A percentile compares a stretch with the other conserved stretches of the same genome.
These are phyloP conservation scores for Samia ricini DNA, from an alignment of 1,140 invertebrate species.

Conservation along the genomic window DNA sequence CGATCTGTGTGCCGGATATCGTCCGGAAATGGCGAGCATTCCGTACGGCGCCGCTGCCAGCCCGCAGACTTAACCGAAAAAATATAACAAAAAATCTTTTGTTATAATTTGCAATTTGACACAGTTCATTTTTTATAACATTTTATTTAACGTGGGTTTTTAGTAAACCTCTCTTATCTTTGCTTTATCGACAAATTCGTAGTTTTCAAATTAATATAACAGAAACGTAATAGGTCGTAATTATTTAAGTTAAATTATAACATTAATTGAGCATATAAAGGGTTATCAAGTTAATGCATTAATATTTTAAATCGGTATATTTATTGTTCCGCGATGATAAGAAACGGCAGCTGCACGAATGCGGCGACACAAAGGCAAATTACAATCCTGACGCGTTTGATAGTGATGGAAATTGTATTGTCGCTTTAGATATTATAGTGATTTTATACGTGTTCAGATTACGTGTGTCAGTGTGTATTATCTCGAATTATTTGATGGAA, in stretches of 20 bases:
- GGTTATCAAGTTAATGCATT: constrained; percentile 54
- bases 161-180: background rate
- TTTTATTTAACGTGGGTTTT: constrained; percentile 12
- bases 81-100: constrained; percentile 25
- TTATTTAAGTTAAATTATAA: background rate
- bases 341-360: constrained; percentile 53
- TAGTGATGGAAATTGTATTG: constrained; percentile 51
- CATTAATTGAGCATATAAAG: constrained; percentile 15
- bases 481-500: constrained; percentile 49
- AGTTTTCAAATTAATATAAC: background rate
- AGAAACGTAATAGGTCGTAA: background rate
- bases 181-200: no score
- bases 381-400: constrained; percentile 56
- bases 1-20: constrained; percentile 57
- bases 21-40: constrained; percentile 74
- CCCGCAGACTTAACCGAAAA: constrained; percentile 57
- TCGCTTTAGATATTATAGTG: constrained; percentile 30
- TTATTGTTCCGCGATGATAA: constrained; percentile 65
- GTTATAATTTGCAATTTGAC: background rate
- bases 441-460: constrained; percentile 42
- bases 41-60: constrained; percentile 58
- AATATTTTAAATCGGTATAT: constrained; percentile 66
- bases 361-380: constrained; percentile 59
- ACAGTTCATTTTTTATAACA: constrained; percentile 16
- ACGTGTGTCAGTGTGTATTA: constrained; percentile 52